Conservation (phyloP, 2,888 invertebrate genomes). For the Achlya flavicornis region DNA sequence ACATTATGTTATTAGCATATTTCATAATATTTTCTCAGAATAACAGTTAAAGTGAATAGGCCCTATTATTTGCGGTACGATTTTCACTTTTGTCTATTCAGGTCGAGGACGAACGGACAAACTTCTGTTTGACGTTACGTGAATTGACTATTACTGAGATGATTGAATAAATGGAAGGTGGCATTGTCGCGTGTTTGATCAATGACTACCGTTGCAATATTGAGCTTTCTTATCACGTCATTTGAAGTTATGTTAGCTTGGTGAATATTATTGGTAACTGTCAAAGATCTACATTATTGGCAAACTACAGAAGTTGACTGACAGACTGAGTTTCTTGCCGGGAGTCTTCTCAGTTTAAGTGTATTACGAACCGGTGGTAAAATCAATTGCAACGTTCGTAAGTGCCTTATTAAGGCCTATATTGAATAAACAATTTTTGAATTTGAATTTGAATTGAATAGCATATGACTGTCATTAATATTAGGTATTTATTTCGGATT, state of each 20-base stretch:
- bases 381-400: too few species aligned
- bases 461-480: neutral
- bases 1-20: constrained; percentile 23
- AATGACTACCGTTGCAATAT: constrained; percentile 18
- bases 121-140: constrained; percentile 46
- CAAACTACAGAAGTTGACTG: too few species aligned
- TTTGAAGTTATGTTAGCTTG: neutral
- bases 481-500: neutral
- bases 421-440: too few species aligned
- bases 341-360: too few species aligned
- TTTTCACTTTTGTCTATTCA: constrained; percentile 72
- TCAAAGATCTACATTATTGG: neutral
- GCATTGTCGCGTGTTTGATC: constrained; percentile 26
- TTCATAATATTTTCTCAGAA: constrained; percentile 45
- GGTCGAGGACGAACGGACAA: constrained; percentile 71
- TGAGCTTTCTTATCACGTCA: neutral
- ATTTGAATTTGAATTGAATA: too few species aligned
- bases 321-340: too few species aligned
- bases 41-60: constrained; percentile 36
- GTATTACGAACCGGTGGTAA: too few species aligned
- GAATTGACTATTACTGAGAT: constrained; percentile 33
- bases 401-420: too few species aligned
- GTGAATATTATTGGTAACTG: too few species aligned
- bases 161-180: constrained; percentile 30
- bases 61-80: constrained; percentile 52